Base-by-base conservation (phyloP, 2,888 invertebrate species). In the Netelia fuscicornis region DNA sequence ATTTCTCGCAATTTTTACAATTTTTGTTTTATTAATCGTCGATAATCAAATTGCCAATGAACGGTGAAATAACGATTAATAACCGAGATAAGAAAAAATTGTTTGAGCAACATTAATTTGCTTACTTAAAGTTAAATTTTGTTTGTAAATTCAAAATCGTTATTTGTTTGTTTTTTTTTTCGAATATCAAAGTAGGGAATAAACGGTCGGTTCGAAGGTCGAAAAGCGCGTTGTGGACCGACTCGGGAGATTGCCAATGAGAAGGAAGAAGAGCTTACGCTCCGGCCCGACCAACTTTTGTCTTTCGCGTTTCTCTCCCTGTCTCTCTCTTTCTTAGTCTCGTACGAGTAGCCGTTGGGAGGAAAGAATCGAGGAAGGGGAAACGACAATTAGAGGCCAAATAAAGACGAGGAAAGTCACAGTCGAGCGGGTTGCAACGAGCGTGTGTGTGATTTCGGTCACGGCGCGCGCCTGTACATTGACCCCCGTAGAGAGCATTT, bases 371-470 rank as follows among this genome's bases (percentile, higher is more conserved):
- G 75, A 48, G 65, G 81, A 83, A 70, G 68, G 56, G 65, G 60
- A 86, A 85, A 87, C 89, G 91, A 92, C 92, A 92, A 92, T 92
- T 92, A 92, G 90, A 91, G 89, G 88, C 89, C 90, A 90, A 91
- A 89, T 89, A 90, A 89, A 88, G 88, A 86, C 84, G 88, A 87
- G 85, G 87, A 88, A 88, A 90, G 93, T 93, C 91, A 92, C 92
- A 92, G 92, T 89, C 91, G 92, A 93, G 92, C 91, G 91, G 89
- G 89, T 90, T 90, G 91, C 91, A 91, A 90, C 89, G 88, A 91
- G 91, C 90, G 91, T 90, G 91, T 91, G 92, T 92, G 93, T 92
- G 93, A 93, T 93, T 93, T 93, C 91, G 93, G 93, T 93, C 92
- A 93, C 93, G 92, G 92, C 91, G 92, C 88, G 89, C 91, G 93